A percentile compares a stretch with the other conserved stretches of the same genome.
Conservation (phyloP, 2,113 vertebrate genomes). For the Nyctibius bracteatus region DNA sequence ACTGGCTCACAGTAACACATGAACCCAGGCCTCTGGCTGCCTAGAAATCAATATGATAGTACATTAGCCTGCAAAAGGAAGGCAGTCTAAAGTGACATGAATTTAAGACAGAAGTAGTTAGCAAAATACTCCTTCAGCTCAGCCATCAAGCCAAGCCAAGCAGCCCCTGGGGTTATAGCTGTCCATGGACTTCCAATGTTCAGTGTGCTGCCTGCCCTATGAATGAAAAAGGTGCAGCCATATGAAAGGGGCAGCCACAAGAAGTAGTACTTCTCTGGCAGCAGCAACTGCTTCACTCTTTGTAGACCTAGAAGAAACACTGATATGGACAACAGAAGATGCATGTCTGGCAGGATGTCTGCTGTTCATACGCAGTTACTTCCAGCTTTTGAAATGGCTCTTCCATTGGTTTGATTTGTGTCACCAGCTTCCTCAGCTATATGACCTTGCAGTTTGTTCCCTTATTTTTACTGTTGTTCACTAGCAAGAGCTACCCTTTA, state of each 20-base stretch:
- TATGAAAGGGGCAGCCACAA: background rate
- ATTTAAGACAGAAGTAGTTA: background rate
- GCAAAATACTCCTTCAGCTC: background rate
- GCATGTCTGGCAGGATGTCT: background rate
- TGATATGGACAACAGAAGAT: background rate
- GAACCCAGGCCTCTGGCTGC: background rate
- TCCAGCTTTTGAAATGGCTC: background rate
- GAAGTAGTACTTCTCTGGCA: background rate
- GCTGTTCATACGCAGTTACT: background rate
- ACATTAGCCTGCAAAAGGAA: background rate
- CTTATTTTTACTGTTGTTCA: background rate
- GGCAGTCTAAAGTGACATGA: background rate
- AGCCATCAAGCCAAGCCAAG: background rate
- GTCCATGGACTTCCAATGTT: background rate
- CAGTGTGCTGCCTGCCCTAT: background rate
- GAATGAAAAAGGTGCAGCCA: background rate
- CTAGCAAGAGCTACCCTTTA: background rate
- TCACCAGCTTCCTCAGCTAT: background rate
- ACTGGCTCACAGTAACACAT: background rate
- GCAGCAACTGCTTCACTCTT: background rate
- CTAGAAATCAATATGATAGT: background rate
- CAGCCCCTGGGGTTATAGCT: background rate
- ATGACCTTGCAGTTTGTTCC: background rate
- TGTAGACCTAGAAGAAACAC: background rate
- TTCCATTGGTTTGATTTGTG: background rate